Evolutionary conservation across 2,797 vertebrate species (phyloP), one percentile per base, ranked within the genome.

Genomic region (Brachyrhaphis roseni): DNA sequence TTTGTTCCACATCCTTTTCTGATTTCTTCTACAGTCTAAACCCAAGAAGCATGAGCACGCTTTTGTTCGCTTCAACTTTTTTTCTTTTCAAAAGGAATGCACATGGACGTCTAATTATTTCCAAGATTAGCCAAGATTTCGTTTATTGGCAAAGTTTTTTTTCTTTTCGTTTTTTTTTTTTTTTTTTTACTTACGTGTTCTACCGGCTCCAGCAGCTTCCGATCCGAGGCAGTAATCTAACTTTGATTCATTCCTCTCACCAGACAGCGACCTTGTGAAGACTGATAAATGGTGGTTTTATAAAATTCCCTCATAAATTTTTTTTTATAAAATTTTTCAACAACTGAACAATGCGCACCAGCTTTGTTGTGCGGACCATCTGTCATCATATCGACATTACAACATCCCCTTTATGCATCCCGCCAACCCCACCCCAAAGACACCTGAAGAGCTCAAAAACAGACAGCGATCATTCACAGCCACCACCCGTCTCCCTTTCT

Each of bases 281-380:
- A 51, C 87, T 91, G 92, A 93, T 90, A 90, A 90, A 93, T 91
- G 85, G 87, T 89, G 89, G 86, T 88, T 93, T 85, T 41, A 20
- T 51, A 41, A 41, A 41, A 8, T 41, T 8, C 39, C 39, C 39
- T 36, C 34, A n/a, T n/a, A n/a, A n/a, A n/a, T n/a, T n/a, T n/a
- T n/a, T n/a, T n/a, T n/a, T n/a, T n/a, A n/a, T n/a, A n/a, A n/a
- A n/a, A n/a, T n/a, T n/a, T n/a, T 34, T 34, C 34, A 34, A 39
- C 92, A 88, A 90, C 88, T 82, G 90, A 93, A 93, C 91, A 93
- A 93, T 91, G 92, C 92, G 92, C 92, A 80, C 87, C 88, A 90
- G 93, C 92, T 94, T 94, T 93, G 92, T 94, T 93, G 92, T 93
- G 90, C 20, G 92, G 85, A 87, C 92, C 93, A 94, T 94, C 93